phyloP scores from a whole-genome alignment of 2,113 vertebrate genomes.

The Recurvirostra avosetta region DNA sequence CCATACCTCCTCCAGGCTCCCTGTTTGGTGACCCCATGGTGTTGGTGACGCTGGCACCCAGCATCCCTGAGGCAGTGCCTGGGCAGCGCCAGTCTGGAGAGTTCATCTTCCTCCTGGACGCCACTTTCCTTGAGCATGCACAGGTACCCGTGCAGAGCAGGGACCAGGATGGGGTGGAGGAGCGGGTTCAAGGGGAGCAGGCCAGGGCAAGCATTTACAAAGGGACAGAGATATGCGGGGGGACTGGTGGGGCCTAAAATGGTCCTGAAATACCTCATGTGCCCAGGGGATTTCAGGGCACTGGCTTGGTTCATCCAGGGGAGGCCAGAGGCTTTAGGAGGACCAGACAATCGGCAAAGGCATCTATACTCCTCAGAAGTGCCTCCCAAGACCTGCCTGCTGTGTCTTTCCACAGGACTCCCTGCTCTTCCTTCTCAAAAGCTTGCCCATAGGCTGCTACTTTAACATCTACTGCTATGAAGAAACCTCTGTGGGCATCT shows the following conservation, averaged over 20 bases:
- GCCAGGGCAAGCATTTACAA: background rate
- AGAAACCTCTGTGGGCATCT: background rate
- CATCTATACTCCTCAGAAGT: background rate
- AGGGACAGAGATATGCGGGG: background rate
- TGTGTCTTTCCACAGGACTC: background rate
- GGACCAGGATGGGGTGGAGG: background rate
- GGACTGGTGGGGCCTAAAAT: background rate
- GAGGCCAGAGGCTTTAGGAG: background rate
- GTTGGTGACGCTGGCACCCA: background rate
- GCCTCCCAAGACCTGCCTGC: background rate
- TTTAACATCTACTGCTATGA: conserved; percentile 17
- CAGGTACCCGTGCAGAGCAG: background rate
- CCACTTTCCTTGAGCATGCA: background rate
- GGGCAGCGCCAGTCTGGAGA: background rate
- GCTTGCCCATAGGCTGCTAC: background rate
- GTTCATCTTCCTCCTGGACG: background rate
- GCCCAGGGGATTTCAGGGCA: background rate
- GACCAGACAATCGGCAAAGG: background rate
- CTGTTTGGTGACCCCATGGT: background rate
- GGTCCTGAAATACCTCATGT: background rate
- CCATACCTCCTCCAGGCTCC: background rate
- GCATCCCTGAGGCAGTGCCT: background rate
- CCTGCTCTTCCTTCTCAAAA: background rate
- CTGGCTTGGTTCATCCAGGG: background rate
- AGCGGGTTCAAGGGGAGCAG: background rate